Evolutionary conservation across 2,797 vertebrate genomes (phyloP).

Genomic region (Tympanoctomys barrerae): DNA sequence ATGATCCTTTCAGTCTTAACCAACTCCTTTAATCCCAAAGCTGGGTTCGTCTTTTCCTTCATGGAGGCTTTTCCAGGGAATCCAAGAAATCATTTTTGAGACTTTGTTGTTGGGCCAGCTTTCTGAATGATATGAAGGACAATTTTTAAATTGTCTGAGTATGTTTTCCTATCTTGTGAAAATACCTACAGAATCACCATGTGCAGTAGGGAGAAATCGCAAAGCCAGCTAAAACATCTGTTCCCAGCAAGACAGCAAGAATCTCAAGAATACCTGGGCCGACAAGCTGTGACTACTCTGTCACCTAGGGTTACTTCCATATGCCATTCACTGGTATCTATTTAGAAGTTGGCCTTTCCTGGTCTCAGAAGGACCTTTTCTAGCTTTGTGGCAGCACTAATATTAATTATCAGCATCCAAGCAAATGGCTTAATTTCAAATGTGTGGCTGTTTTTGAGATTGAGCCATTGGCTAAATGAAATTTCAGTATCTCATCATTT

Average conservation of each 20-base stretch:
- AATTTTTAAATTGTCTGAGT: background rate
- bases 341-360: background rate
- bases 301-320: background rate
- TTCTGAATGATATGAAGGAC: background rate
- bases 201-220: background rate
- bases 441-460: slow-evolving; percentile 28
- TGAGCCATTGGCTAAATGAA: background rate
- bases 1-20: background rate
- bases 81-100: background rate
- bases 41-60: background rate
- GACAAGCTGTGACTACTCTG: background rate
- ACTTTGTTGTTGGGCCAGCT: background rate
- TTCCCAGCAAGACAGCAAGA: background rate
- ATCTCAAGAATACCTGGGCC: background rate
- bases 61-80: background rate
- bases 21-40: background rate
- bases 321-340: background rate
- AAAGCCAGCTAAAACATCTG: background rate
- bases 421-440: slow-evolving; percentile 36
- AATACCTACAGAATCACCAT: background rate
- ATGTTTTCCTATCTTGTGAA: background rate
- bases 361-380: background rate
- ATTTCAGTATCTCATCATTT: background rate
- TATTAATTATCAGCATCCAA: background rate
- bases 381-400: background rate